Evolutionary conservation across 2,888 invertebrate genomes (phyloP), one percentile per base, ranked within the genome.

Genomic region (Glyphotaelius pellucidus): DNA sequence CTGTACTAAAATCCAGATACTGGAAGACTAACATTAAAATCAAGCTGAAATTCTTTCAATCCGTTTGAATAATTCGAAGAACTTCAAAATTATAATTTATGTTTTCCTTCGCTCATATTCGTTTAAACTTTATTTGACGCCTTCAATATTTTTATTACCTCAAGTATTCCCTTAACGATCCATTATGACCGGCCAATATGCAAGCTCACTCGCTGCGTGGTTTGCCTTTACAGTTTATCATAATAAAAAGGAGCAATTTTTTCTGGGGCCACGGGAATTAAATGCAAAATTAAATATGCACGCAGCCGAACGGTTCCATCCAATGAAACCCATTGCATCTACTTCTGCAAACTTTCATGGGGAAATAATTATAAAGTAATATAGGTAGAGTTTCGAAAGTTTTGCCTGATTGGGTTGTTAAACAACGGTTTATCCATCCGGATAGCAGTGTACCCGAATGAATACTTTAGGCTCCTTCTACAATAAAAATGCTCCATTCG

Each of bases 71-170:
- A 89, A 35, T 79, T 89, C 80, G 88, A 80, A 80, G 67, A 89
- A 80, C 38, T 89, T 80, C 67, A 25, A 67, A 67, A 67, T 67
- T 89, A 89, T 79, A 89, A 87, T 87, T 67, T 87, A 87, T 67
- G 67, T 87, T 52, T 87, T 67, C 80, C 79, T 89, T 89, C 80
- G 35, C 35, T 80, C 88, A 35, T 90, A 90, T 90, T 91, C 83
- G 87, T 32, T 88, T 85, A 84, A 81, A 90, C 90, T 91, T 92
- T 90, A 91, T 92, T 91, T 90, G 92, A 92, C 85, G 91, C 92
- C 47, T 91, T 87, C 91, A 89, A 92, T 92, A 91, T 91, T 92
- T 92, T 92, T 92, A 91, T 91, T 91, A 90, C 91, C 67, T 86
- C 86, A 90, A 91, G 87, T 81, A 91, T 91, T 90, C 87, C 86